A percentile compares a stretch with the other conserved stretches of the same genome.
Conservation (phyloP, 2,113 vertebrate species). For the Amphiprion percula region DNA sequence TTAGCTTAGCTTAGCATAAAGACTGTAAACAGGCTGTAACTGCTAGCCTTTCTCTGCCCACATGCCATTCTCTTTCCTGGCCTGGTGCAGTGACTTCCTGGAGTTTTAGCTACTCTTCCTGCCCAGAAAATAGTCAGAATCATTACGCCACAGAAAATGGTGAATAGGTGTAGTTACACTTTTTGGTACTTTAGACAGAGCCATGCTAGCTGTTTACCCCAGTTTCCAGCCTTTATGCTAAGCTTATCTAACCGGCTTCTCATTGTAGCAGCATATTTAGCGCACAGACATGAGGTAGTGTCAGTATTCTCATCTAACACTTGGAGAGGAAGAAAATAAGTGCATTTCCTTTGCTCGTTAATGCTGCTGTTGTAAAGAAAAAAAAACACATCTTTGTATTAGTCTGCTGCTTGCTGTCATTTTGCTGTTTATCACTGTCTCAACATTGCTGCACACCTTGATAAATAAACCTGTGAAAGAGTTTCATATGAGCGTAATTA, state of each 20-base stretch:
- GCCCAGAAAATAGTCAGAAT: no score
- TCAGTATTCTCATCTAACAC: background rate
- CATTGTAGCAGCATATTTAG: background rate
- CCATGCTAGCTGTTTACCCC: background rate
- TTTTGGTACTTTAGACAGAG: no score
- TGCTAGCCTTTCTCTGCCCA: background rate
- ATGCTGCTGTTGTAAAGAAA: background rate
- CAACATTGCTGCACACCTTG: background rate
- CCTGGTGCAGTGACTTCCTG: no score
- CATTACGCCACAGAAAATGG: no score
- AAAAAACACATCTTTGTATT: slow-evolving; percentile 1
- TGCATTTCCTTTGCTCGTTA: background rate
- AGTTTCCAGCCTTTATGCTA: background rate
- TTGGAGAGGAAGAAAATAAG: background rate
- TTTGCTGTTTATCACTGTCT: background rate
- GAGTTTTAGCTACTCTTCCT: no score
- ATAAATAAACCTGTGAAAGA: slow-evolving; percentile 18
- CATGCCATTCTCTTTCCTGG: no score
- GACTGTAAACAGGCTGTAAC: background rate
- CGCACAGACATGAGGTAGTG: background rate
- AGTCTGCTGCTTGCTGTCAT: background rate
- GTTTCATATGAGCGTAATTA: slow-evolving; percentile 49
- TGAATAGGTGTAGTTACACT: no score
- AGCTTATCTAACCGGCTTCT: background rate
- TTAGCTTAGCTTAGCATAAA: background rate